These are phyloP conservation scores for Pinctada fucata DNA, from an alignment of 2,888 invertebrate species.

Conservation along the genomic window DNA sequence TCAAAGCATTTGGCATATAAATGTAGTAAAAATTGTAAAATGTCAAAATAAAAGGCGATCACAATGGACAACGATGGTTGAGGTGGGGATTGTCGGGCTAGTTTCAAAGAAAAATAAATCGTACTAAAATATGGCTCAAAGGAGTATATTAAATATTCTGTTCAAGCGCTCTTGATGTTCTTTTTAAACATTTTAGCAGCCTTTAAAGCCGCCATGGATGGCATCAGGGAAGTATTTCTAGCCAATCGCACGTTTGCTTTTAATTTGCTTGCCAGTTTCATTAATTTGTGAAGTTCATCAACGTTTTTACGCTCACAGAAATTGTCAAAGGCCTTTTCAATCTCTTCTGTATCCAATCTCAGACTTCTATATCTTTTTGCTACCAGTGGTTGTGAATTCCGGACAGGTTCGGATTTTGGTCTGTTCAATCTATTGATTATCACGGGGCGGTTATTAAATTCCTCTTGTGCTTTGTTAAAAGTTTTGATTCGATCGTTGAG, in stretches of 20 bases:
- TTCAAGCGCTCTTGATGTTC: background rate
- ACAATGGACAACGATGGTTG: too few relatives aligned
- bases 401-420: background rate
- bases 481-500: conserved; percentile 44
- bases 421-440: background rate
- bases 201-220: conserved; percentile 44
- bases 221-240: conserved; percentile 53
- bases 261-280: conserved; percentile 58
- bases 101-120: too few relatives aligned
- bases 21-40: too few relatives aligned
- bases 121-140: too few relatives aligned
- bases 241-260: conserved; percentile 53
- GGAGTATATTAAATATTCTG: too few relatives aligned
- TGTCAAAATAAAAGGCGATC: too few relatives aligned
- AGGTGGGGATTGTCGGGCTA: too few relatives aligned
- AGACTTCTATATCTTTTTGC: conserved; percentile 41
- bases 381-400: conserved; percentile 17
- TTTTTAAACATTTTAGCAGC: conserved; percentile 33
- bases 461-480: conserved; percentile 45
- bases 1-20: too few relatives aligned
- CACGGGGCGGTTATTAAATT: conserved; percentile 43
- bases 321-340: conserved; percentile 60
- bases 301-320: conserved; percentile 50
- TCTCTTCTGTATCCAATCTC: conserved; percentile 42
- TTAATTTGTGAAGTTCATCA: conserved; percentile 56